Base-by-base conservation (phyloP, 1,140 invertebrate genomes). In the Drosophila ogumai region DNA sequence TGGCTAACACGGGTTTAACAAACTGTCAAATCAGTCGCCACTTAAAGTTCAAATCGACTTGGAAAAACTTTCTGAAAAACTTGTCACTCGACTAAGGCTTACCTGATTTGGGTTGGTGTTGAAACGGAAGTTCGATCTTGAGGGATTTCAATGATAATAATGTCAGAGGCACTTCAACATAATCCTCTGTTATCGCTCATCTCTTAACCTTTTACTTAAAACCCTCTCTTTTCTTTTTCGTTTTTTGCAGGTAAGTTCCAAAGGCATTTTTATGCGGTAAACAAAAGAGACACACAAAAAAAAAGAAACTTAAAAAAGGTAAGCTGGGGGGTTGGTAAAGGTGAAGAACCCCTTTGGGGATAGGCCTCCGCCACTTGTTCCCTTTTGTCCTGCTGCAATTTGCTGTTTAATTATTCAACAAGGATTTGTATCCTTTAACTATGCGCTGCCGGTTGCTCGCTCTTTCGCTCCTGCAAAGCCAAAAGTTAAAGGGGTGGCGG, bases 371-470 rank as follows among this genome's bases (percentile, higher is more conserved):
- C 69, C 57, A 74, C 47, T 74, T 46, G 57, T 22, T 34, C 56
- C 47, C 56, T 73, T 74, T 74, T 74, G 71, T 74, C 69, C 66
- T 72, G 79, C 80, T 84, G 75, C 80, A 84, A 82, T 84, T 82
- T 84, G 56, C 59, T 63, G 75, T 69, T 78, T 78, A 86, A 86
- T 86, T 85, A 86, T 81, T 78, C 66, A 85, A 73, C 72, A 68
- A 76, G 57, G 57, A 59, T 79, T 74, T 74, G 76, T 72, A 50
- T 64, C 47, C 49, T 76, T 76, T 76, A 75, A 82, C 80, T 77
- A 74, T 76, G 68, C 56, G 63, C 56, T 63, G 59, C 54, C 40
- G 59, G 34, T 61, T 17, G 7, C 8, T 9, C 19, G 10, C 38
- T 31, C n/a, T 19, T 63, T 66, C 17, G 34, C 43, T 38, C 44